A percentile compares a stretch with the other conserved stretches of the same genome.
Conservation (phyloP, 2,888 invertebrate genomes). For the Cyaniris semiargus region DNA sequence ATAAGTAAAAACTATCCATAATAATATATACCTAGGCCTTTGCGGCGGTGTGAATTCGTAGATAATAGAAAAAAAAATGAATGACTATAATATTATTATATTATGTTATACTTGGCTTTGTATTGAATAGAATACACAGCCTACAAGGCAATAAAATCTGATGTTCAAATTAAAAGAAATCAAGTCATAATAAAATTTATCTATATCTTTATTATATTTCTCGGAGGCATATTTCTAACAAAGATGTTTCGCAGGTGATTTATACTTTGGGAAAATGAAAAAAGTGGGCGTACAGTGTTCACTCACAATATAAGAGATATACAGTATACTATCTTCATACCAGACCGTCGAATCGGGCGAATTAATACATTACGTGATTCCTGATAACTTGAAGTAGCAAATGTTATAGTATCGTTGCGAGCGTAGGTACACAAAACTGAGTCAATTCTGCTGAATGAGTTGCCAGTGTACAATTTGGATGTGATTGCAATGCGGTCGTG, state of each 20-base stretch:
- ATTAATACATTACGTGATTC: too few relatives aligned
- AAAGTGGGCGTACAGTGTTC: constrained; percentile 39
- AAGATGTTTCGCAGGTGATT: constrained; percentile 40
- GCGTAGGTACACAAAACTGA: too few relatives aligned
- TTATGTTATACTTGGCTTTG: background rate
- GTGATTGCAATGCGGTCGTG: too few relatives aligned
- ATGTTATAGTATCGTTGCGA: too few relatives aligned
- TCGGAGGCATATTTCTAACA: constrained; percentile 1
- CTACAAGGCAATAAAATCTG: background rate
- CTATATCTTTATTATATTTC: constrained; percentile 24
- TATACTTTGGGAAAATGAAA: constrained; percentile 38
- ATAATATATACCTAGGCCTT: too few relatives aligned
- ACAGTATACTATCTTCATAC: background rate
- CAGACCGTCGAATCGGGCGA: too few relatives aligned
- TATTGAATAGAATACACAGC: background rate
- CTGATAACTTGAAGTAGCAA: too few relatives aligned
- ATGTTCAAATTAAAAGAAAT: background rate
- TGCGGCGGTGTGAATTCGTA: too few relatives aligned
- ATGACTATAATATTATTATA: background rate
- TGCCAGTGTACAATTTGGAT: too few relatives aligned
- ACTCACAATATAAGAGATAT: background rate
- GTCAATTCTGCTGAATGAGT: too few relatives aligned
- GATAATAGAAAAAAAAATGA: too few relatives aligned
- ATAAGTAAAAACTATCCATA: too few relatives aligned
- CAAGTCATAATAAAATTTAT: background rate